phyloP scores from a whole-genome alignment of 1,140 invertebrate species.

The Drosophila nikananu region DNA sequence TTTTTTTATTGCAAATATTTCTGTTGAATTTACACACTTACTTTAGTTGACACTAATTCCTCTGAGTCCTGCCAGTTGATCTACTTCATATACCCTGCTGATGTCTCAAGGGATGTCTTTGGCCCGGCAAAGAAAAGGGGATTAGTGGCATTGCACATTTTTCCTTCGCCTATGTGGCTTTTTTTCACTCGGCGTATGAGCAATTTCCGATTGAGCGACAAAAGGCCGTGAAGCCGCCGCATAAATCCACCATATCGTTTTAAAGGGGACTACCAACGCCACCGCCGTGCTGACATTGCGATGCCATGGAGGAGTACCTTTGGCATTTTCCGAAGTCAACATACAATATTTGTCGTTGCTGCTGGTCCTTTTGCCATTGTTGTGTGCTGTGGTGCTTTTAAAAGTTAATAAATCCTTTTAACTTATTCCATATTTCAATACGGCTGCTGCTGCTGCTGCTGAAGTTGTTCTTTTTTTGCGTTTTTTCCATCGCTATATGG shows the following conservation, averaged over 20 bases:
- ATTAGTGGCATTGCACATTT: slow-evolving; percentile 9
- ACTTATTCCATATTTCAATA: slow-evolving; percentile 83
- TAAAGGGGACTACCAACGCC: slow-evolving; percentile 14
- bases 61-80: neutral
- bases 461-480: slow-evolving; percentile 9
- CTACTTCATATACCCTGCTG: neutral
- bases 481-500: neutral
- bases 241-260: slow-evolving; percentile 29
- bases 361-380: slow-evolving; percentile 68
- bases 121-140: neutral
- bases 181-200: slow-evolving; percentile 14
- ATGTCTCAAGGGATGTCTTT: neutral
- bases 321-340: slow-evolving; percentile 40
- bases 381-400: slow-evolving; percentile 74
- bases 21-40: neutral
- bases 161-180: slow-evolving; percentile 3
- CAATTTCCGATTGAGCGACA: slow-evolving; percentile 38
- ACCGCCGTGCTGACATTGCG: slow-evolving; percentile 22
- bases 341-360: slow-evolving; percentile 43
- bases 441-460: slow-evolving; percentile 30
- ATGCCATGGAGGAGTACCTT: slow-evolving; percentile 22
- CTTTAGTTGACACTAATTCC: neutral
- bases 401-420: slow-evolving; percentile 84
- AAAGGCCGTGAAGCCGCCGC: slow-evolving; percentile 24
- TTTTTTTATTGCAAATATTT: neutral